Conservation (phyloP, 1,140 invertebrate genomes). For the Babylonia areolata region DNA sequence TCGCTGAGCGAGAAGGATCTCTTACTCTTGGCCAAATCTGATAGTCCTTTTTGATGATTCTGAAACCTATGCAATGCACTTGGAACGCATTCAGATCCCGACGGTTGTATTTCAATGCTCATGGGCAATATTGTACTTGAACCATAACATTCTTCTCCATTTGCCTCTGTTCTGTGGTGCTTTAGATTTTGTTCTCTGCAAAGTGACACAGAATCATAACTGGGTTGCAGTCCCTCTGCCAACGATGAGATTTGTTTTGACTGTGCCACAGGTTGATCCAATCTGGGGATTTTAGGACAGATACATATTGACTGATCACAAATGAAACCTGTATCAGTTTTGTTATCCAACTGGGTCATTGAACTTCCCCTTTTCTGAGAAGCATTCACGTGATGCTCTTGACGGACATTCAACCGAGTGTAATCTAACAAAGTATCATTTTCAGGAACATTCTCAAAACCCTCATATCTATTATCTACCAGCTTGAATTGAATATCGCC, state of each 20-base stretch:
- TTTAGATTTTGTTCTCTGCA: not conserved
- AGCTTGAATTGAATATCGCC: not conserved
- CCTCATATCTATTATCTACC: not conserved
- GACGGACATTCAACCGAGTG: not conserved
- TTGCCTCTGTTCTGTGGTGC: not conserved
- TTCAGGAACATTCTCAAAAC: not conserved
- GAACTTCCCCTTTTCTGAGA: not conserved
- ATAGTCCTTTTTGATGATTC: not conserved
- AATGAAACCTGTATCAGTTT: not conserved
- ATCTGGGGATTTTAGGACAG: conserved; percentile 1
- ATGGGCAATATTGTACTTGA: not conserved
- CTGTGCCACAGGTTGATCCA: not conserved
- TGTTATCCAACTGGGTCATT: not conserved
- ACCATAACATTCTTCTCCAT: not conserved
- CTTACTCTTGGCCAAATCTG: not conserved
- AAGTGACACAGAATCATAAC: not conserved
- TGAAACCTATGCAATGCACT: not conserved
- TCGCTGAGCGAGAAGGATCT: not conserved
- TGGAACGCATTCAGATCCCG: not conserved
- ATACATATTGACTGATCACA: not conserved
- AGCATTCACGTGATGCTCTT: not conserved
- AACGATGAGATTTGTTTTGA: not conserved
- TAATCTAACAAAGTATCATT: not conserved
- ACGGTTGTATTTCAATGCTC: not conserved
- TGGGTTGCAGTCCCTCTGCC: not conserved